A percentile compares a stretch with the other conserved stretches of the same genome.
Conservation (phyloP, 2,797 vertebrate species). For the Danio jaintianensis region DNA sequence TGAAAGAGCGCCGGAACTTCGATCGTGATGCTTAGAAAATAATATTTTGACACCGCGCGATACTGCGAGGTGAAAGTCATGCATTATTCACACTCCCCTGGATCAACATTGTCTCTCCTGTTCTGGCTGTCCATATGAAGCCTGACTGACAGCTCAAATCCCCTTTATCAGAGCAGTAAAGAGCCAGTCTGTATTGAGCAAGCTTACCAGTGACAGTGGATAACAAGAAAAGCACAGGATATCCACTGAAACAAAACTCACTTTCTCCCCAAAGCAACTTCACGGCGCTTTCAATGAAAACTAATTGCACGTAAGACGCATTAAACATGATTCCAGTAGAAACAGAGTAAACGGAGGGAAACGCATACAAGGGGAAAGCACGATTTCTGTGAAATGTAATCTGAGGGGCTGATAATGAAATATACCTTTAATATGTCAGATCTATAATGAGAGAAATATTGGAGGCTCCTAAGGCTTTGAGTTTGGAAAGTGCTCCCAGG, state of each 20-base stretch:
- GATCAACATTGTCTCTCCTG: slow-evolving; percentile 24
- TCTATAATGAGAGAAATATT: slow-evolving; percentile 17
- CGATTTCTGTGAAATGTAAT: slow-evolving; percentile 10
- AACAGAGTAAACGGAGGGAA: neutral
- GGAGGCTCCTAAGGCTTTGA: slow-evolving; percentile 18
- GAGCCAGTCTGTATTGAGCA: slow-evolving; percentile 3
- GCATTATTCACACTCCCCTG: slow-evolving; percentile 50
- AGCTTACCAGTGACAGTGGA: slow-evolving; percentile 15
- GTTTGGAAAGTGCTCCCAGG: neutral
- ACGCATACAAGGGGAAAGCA: slow-evolving; percentile 1
- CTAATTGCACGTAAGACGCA: slow-evolving; percentile 1
- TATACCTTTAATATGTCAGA: slow-evolving; percentile 22
- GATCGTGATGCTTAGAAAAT: slow-evolving; percentile 13
- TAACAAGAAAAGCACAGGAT: slow-evolving; percentile 36
- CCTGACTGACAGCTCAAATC: slow-evolving; percentile 41
- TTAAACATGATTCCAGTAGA: slow-evolving; percentile 9
- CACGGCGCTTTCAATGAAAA: slow-evolving; percentile 1
- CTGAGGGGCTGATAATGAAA: slow-evolving; percentile 3
- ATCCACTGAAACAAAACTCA: slow-evolving; percentile 32
- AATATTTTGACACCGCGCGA: neutral
- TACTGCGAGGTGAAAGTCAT: slow-evolving; percentile 10
- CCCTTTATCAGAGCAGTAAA: slow-evolving; percentile 36
- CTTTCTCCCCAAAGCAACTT: slow-evolving; percentile 22
- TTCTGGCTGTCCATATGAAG: slow-evolving; percentile 18
- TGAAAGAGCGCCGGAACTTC: neutral